A percentile compares a stretch with the other conserved stretches of the same genome.
These are phyloP conservation scores for Bombus difficillimus DNA, from an alignment of 1,140 invertebrate genomes.

Conservation along the genomic window DNA sequence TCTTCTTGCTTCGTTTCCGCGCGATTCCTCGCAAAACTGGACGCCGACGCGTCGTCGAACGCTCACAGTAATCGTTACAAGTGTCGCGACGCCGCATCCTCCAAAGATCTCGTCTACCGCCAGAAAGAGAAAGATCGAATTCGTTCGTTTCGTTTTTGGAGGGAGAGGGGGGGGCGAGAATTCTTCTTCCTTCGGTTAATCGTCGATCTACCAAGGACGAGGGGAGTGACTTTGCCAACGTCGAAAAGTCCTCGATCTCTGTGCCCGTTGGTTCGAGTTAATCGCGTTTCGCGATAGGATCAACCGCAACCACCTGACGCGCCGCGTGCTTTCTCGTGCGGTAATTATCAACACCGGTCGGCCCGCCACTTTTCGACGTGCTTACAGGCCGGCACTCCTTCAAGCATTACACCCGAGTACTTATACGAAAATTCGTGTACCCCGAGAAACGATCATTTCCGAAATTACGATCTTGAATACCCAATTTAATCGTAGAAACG, in stretches of 20 bases:
- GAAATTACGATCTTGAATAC: neutral
- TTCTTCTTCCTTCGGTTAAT: neutral
- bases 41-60: neutral
- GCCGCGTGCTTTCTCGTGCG: constrained; percentile 22
- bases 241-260: constrained; percentile 21
- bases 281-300: constrained; percentile 49
- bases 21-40: constrained; percentile 21
- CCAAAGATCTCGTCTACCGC: neutral
- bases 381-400: neutral
- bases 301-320: constrained; percentile 46
- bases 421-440: neutral
- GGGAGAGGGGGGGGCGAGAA: neutral
- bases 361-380: neutral
- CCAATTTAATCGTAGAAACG: too few species aligned
- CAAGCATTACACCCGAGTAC: accelerated
- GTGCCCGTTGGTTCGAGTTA: neutral
- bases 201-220: constrained; percentile 1
- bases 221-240: neutral
- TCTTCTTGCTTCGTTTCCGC: constrained; percentile 14
- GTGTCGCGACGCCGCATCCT: neutral
- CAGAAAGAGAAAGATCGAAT: neutral
- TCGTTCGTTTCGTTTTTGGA: neutral
- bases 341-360: constrained; percentile 26
- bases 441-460: neutral
- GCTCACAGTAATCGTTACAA: neutral